phyloP scores from a whole-genome alignment of 2,797 vertebrate species.

The Cossypha niveicapilla region DNA sequence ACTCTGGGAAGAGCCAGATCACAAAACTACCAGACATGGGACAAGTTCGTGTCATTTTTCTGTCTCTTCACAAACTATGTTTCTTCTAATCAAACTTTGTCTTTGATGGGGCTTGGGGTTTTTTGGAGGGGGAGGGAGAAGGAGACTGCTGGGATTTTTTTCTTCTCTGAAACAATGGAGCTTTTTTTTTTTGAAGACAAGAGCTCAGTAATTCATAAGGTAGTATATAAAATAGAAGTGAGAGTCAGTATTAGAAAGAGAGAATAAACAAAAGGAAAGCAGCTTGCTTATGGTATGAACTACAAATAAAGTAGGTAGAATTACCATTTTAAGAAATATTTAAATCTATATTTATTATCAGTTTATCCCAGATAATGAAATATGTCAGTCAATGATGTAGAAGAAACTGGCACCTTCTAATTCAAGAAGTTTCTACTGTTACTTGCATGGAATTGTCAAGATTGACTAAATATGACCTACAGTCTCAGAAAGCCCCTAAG shows the following conservation, averaged over 20 bases:
- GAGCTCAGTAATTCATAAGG: neutral
- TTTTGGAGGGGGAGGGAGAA: fast-evolving
- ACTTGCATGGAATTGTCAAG: neutral
- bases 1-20: neutral
- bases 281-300: neutral
- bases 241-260: neutral
- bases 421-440: neutral
- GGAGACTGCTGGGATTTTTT: neutral
- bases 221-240: neutral
- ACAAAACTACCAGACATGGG: neutral
- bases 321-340: neutral
- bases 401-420: neutral
- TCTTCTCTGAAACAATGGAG: neutral
- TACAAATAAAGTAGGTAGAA: neutral
- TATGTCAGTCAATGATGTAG: neutral
- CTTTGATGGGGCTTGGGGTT: fast-evolving
- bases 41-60: fast-evolving
- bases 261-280: neutral
- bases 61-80: neutral
- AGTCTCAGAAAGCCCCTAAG: neutral
- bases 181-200: neutral
- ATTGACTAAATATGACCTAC: neutral
- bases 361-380: neutral
- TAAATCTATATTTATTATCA: neutral
- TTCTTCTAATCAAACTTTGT: neutral